These are phyloP conservation scores for Megathymus violae DNA, from an alignment of 1,140 invertebrate genomes.

Conservation along the genomic window DNA sequence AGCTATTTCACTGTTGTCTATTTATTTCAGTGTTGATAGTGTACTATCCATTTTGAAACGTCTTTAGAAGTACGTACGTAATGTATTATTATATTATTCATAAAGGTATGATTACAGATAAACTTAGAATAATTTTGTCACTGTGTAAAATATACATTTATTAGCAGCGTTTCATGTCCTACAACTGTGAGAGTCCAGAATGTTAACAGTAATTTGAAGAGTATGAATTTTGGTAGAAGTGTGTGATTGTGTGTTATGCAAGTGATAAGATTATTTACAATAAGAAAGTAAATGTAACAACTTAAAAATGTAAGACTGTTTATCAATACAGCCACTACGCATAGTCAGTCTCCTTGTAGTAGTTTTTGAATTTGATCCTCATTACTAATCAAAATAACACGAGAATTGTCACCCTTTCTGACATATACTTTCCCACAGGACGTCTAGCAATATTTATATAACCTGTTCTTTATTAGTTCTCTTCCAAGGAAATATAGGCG, in stretches of 20 bases:
- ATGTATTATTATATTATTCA: not conserved
- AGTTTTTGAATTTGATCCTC: not conserved
- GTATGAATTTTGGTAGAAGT: no score
- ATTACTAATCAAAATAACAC: not conserved
- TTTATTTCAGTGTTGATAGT: conserved; percentile 9
- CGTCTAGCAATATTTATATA: conserved; percentile 18
- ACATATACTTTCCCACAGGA: conserved; percentile 11
- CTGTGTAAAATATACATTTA: no score
- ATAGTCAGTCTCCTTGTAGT: conserved; percentile 9
- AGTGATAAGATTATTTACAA: not conserved
- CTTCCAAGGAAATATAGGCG: conserved; percentile 16
- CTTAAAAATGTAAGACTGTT: no score
- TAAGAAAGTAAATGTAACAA: not conserved
- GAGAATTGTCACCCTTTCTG: conserved; percentile 12
- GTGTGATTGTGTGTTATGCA: no score
- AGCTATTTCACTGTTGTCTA: conserved; percentile 14
- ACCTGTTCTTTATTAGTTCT: conserved; percentile 1
- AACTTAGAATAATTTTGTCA: no score
- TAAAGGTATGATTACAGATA: no score
- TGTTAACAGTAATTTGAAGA: no score
- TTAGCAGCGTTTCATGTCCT: no score
- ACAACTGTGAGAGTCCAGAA: no score
- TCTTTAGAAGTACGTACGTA: not conserved
- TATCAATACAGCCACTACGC: not conserved
- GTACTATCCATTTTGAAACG: conserved; percentile 7